Conservation (phyloP, 1,140 invertebrate species). For the Colletes latitarsis region DNA sequence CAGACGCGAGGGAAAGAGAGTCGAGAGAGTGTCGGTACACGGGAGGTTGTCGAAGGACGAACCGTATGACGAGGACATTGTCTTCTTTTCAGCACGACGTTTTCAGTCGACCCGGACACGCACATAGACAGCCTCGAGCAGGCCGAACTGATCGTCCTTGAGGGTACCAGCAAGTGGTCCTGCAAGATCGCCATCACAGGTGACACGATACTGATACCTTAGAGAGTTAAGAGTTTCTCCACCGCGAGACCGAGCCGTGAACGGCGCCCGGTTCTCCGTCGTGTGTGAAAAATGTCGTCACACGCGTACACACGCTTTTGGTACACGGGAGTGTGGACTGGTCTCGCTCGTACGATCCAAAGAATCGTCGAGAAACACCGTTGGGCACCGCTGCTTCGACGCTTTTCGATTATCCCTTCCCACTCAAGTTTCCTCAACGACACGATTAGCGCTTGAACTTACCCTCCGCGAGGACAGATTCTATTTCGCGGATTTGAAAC, state of each 20-base stretch:
- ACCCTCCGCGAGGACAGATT: too few relatives aligned
- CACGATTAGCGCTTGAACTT: too few relatives aligned
- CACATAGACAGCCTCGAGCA: slow-evolving; percentile 99
- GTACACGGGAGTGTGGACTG: slow-evolving; percentile 11
- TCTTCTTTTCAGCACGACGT: slow-evolving; percentile 91
- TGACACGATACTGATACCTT: slow-evolving; percentile 80
- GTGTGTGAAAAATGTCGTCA: slow-evolving; percentile 30
- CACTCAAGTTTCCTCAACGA: too few relatives aligned
- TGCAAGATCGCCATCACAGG: slow-evolving; percentile 99
- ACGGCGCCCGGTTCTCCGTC: slow-evolving; percentile 18
- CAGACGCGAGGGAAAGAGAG: too few relatives aligned
- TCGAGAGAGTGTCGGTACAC: slow-evolving; percentile 16
- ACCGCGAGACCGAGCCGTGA: slow-evolving; percentile 39
- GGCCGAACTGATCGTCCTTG: slow-evolving; percentile 98
- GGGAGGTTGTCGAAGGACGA: slow-evolving; percentile 67
- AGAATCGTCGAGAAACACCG: background rate
- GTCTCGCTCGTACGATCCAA: too few relatives aligned
- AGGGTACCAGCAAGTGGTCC: slow-evolving; percentile 99
- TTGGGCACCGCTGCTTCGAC: background rate
- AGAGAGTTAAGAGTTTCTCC: slow-evolving; percentile 56
- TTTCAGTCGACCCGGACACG: slow-evolving; percentile 98
- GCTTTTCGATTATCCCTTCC: background rate
- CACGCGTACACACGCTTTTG: slow-evolving; percentile 36
- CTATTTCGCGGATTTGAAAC: too few relatives aligned
- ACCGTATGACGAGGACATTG: slow-evolving; percentile 73